A percentile compares a stretch with the other conserved stretches of the same genome.
These are phyloP conservation scores for Rhea pennata DNA, from an alignment of 2,113 vertebrate genomes.

Conservation along the genomic window DNA sequence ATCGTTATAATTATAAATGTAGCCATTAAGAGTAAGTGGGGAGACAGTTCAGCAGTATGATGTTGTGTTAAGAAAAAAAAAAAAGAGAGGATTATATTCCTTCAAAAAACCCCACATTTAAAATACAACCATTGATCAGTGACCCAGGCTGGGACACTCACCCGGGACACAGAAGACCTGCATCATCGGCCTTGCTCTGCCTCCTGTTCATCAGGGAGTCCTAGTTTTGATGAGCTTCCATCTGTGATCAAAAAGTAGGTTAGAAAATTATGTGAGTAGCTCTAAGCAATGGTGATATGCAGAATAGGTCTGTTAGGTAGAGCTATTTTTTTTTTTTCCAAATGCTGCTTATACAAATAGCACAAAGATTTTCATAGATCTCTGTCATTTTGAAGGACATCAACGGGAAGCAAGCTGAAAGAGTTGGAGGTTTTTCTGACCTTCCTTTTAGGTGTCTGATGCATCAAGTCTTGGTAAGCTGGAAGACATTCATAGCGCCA, in stretches of 20 bases:
- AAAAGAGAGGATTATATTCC: rapidly evolving
- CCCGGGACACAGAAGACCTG: rapidly evolving
- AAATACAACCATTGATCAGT: background rate
- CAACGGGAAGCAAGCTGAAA: background rate
- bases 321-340: background rate
- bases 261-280: background rate
- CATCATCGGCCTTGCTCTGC: background rate
- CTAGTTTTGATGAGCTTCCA: background rate
- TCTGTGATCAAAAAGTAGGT: background rate
- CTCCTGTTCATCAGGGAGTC: background rate
- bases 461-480: background rate
- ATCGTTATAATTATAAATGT: rapidly evolving
- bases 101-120: background rate
- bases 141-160: background rate
- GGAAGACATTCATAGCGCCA: background rate
- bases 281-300: background rate
- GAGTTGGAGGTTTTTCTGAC: rapidly evolving
- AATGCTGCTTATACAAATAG: background rate
- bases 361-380: background rate
- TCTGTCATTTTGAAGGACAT: background rate
- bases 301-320: background rate
- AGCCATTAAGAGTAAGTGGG: background rate
- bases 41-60: rapidly evolving
- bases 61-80: background rate
- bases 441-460: background rate